phyloP scores from a whole-genome alignment of 92 coral and sea anemone species.

The Zoanthus solanderi region DNA sequence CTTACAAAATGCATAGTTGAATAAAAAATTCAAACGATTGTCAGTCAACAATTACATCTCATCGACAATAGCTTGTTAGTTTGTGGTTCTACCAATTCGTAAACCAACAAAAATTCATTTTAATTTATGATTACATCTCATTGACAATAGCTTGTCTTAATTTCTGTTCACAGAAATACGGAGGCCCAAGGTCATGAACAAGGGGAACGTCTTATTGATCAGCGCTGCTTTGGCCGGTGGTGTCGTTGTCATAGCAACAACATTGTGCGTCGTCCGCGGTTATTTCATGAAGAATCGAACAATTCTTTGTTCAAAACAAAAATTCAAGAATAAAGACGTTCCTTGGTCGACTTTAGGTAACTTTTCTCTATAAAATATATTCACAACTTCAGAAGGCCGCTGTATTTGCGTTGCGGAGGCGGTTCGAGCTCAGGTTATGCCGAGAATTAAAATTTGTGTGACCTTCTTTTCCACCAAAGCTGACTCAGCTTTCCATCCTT shows the following conservation, averaged over 20 bases:
- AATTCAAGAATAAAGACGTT: neutral
- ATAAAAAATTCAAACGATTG: too few species aligned
- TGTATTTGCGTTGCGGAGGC: neutral
- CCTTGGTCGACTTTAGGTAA: constrained; percentile 13
- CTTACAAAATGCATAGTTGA: too few species aligned
- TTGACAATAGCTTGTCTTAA: neutral
- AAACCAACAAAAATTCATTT: too few species aligned
- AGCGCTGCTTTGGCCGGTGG: constrained; percentile 7
- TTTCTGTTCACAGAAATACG: neutral
- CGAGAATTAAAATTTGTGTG: neutral
- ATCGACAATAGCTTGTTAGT: too few species aligned
- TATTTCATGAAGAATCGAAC: neutral
- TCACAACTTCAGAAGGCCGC: too few species aligned
- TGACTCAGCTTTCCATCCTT: too few species aligned
- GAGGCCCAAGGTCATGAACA: neutral
- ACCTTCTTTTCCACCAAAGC: neutral
- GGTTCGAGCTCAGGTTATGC: neutral
- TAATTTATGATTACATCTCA: neutral
- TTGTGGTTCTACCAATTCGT: too few species aligned
- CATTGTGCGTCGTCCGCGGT: neutral
- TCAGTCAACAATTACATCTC: too few species aligned
- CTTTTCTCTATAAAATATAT: neutral
- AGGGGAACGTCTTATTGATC: neutral
- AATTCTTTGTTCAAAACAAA: neutral
- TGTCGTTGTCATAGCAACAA: constrained; percentile 8